Evolutionary conservation across 2,113 vertebrate genomes (phyloP), one percentile per base, ranked within the genome.

Genomic region (Apistogramma diplotaenia): DNA sequence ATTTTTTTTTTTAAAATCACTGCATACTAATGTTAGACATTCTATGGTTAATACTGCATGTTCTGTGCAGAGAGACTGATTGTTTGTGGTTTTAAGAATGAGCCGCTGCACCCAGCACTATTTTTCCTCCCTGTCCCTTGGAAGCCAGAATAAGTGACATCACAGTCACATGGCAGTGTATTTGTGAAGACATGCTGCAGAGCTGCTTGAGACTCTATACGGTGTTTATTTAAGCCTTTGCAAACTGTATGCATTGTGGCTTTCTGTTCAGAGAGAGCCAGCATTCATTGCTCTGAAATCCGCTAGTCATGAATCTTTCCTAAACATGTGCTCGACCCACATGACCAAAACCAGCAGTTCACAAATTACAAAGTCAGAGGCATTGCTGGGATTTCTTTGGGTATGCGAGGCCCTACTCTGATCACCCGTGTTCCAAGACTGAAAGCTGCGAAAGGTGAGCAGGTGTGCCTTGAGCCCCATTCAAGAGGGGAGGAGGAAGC

Each of bases 231-330:
- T 40, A 88, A 82, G 74, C 86, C 23, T 79, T 62, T 75, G 61
- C 67, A 49, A 90, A 73, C 74, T 67, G 62, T 78, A 70, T 49
- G 43, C 70, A 61, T 31, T 79, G 83, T 60, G 83, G 65, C 78
- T 88, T 72, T 85, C 71, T 51, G 55, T 74, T 61, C 2, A 2
- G 43, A 84, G 85, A 33, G 67, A 35, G 81, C 78, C 84, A 83
- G 75, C 49, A 76, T 59, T 83, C 71, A 27, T 23, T 25, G 9
- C 61, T 60, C 72, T 62, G 16, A 81, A 76, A 90, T 75, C 65
- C 71, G 21, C 76, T 9, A 21, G 78, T 33, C 87, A 57, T 61
- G 79, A 90, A 88, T 92, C 74, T 89, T 89, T 91, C 87, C 85
- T 31, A 49, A 27, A 80, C 86, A 87, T 70, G 78, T 87, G 86